Evolutionary conservation across 2,888 invertebrate species (phyloP), one percentile per base, ranked within the genome.

Genomic region (Rhagonycha fulva): DNA sequence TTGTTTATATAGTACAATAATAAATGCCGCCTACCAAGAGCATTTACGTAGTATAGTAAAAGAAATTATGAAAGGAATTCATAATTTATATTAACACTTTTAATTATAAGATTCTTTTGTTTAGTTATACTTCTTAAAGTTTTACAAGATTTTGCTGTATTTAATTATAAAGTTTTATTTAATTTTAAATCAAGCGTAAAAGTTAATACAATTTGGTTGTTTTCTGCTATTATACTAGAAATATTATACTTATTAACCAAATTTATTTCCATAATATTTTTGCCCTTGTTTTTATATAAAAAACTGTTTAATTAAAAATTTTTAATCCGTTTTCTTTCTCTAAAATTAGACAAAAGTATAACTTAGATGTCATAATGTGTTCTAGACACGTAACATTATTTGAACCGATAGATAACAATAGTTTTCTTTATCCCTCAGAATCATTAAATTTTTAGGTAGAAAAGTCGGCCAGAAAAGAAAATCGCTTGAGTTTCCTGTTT

Each of bases 381-480:
- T 66, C 63, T 66, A 66, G 24, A 66, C 63, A 66, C 63, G 63
- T 66, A 66, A 66, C 63, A 66, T 24, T 63, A 63, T 66, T 66
- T 66, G 11, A 66, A 66, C 63, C 23, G 11, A 19, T 26, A 66
- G 63, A 66, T 66, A 66, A 26, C 24, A 66, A 66, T 26, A 26
- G 12, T 66, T 66, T 66, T 66, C 63, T 66, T 66, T 24, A 24
- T 23, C 12, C 10, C n/a, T 66, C n/a, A 66, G 24, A 19, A 66
- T n/a, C n/a, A 23, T 24, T 62, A 62, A 62, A 62, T 62, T 62
- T 66, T 47, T 47, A 47, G n/a, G 9, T 9, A n/a, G n/a, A 5
- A 47, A 47, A 47, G 47, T 47, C 11, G 47, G 7, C n/a, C 47
- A 47, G 47, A 47, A 47, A n/a, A 12, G 47, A 47, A 47, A n/a